Conservation (phyloP, 2,113 vertebrate genomes). For the Osmerus eperlanus region DNA sequence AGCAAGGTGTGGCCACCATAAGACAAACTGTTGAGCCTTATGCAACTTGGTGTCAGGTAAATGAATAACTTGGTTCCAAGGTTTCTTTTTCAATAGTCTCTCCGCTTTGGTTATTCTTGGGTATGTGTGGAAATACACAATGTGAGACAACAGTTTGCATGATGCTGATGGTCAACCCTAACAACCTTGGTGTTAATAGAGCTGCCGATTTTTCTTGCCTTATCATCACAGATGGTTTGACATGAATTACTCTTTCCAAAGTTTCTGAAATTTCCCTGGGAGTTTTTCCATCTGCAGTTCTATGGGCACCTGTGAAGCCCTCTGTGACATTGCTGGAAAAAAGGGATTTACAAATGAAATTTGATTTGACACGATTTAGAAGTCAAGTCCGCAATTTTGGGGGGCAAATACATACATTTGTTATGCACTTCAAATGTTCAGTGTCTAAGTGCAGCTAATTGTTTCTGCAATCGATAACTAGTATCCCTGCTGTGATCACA, state of each 20-base stretch:
- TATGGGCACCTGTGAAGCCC: too few relatives aligned
- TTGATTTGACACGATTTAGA: too few relatives aligned
- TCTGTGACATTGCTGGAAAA: too few relatives aligned
- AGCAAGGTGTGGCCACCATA: slow-evolving; percentile 72
- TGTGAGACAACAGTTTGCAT: not conserved
- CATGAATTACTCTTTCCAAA: not conserved
- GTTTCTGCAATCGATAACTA: too few relatives aligned
- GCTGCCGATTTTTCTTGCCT: not conserved
- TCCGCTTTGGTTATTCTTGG: not conserved
- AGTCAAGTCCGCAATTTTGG: too few relatives aligned
- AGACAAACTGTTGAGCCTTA: slow-evolving; percentile 72
- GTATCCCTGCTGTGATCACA: too few relatives aligned
- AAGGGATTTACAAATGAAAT: too few relatives aligned
- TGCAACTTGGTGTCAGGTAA: slow-evolving; percentile 79
- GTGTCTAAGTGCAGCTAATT: too few relatives aligned
- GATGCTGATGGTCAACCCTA: not conserved
- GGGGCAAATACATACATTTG: too few relatives aligned
- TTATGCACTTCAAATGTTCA: too few relatives aligned
- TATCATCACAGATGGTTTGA: not conserved
- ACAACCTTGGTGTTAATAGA: not conserved
- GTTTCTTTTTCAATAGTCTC: slow-evolving; percentile 6
- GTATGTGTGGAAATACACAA: not conserved
- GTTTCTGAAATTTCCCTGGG: not conserved
- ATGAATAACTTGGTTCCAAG: not conserved
- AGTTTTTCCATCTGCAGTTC: too few relatives aligned